Conservation (phyloP, 2,113 vertebrate genomes). For the Oncorhynchus tshawytscha region DNA sequence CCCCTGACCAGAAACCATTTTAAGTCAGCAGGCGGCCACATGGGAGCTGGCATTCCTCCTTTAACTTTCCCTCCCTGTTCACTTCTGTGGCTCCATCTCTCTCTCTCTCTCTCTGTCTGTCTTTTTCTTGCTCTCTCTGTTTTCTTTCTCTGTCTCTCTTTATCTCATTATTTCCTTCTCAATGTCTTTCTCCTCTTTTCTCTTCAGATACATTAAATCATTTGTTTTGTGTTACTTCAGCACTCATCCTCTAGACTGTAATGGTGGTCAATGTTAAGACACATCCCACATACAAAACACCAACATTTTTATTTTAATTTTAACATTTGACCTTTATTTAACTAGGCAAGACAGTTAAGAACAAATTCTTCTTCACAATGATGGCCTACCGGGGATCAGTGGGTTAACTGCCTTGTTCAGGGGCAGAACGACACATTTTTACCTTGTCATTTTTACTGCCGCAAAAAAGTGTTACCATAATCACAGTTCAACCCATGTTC, state of each 20-base stretch:
- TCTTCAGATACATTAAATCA: background rate
- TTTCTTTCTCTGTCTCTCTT: slow-evolving; percentile 34
- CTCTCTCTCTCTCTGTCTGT: background rate
- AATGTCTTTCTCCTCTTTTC: background rate
- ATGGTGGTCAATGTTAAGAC: background rate
- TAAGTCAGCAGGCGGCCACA: slow-evolving; percentile 60
- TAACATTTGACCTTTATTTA: no score
- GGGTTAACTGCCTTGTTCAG: no score
- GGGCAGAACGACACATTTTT: no score
- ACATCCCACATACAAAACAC: slow-evolving; percentile 9
- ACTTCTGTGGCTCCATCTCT: slow-evolving; percentile 39
- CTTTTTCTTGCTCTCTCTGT: slow-evolving; percentile 24
- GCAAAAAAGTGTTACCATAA: no score
- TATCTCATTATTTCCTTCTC: slow-evolving; percentile 16
- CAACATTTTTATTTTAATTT: no score
- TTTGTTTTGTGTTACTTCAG: no score
- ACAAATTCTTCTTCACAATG: no score
- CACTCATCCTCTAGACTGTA: background rate
- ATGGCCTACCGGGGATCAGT: no score
- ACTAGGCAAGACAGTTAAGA: no score
- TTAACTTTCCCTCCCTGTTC: slow-evolving; percentile 42
- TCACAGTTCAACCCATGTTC: no score
- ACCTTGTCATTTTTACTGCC: no score
- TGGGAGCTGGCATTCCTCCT: slow-evolving; percentile 66
- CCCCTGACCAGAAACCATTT: slow-evolving; percentile 71